Evolutionary conservation across 2,888 invertebrate genomes (phyloP).

Genomic region (Lasius fuliginosus): DNA sequence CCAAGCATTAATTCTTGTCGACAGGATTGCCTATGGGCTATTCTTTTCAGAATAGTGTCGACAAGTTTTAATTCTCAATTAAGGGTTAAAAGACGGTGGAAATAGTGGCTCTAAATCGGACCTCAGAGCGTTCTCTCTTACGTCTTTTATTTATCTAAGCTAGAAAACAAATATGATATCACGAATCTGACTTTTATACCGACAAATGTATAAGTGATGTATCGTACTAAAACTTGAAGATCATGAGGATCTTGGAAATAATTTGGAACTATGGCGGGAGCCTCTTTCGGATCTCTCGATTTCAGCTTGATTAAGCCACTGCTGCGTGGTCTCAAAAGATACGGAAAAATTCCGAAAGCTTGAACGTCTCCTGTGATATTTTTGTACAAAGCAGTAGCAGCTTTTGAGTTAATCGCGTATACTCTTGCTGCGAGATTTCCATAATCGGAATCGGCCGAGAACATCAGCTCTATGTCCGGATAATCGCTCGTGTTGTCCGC

Average conservation of each 20-base stretch:
- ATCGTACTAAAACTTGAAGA: conserved; percentile 90
- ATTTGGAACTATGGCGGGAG: conserved; percentile 95
- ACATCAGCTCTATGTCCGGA: conserved; percentile 63
- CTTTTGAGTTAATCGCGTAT: not conserved
- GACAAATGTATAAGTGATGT: not conserved
- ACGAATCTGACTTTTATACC: no score
- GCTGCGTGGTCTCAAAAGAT: conserved; percentile 62
- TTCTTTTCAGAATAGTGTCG: no score
- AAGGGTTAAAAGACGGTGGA: no score
- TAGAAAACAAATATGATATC: no score
- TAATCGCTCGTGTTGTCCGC: conserved; percentile 51
- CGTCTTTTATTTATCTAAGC: no score
- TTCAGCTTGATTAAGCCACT: conserved; percentile 88
- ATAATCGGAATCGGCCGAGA: not conserved
- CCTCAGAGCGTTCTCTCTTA: no score
- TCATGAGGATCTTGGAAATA: conserved; percentile 93
- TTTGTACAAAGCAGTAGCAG: not conserved
- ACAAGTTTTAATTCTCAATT: no score
- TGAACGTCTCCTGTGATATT: conserved; percentile 20
- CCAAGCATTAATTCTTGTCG: no score
- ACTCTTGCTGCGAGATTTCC: not conserved
- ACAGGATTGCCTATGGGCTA: no score
- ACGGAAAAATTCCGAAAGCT: conserved; percentile 28
- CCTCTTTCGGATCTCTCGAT: conserved; percentile 90
- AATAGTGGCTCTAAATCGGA: no score